Conservation (phyloP, 2,797 vertebrate genomes). For the Dipus sagitta region DNA sequence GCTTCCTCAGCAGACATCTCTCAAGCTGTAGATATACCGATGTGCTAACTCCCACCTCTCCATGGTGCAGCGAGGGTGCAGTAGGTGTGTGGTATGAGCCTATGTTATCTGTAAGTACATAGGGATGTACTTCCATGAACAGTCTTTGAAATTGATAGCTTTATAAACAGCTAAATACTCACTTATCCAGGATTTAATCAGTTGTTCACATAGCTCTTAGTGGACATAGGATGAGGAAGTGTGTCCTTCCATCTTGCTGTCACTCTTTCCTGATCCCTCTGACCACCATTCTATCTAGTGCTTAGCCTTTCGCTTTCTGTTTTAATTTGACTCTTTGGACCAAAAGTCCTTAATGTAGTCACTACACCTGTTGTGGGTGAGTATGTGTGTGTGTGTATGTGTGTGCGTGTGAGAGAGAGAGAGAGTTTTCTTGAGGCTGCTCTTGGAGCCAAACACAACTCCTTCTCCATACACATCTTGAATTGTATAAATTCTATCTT, state of each 20-base stretch:
- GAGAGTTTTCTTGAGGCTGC: background rate
- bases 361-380: too few relatives aligned
- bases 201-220: background rate
- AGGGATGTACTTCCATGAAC: rapidly evolving
- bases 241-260: rapidly evolving
- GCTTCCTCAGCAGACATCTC: too few relatives aligned
- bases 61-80: background rate
- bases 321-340: background rate
- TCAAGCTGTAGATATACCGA: background rate
- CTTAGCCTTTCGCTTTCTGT: background rate
- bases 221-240: rapidly evolving
- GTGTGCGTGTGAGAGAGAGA: too few relatives aligned
- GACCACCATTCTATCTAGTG: background rate
- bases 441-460: rapidly evolving
- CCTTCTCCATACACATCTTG: too few relatives aligned
- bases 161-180: background rate
- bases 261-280: rapidly evolving
- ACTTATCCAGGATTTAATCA: background rate
- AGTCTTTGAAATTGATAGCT: background rate
- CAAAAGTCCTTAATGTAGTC: background rate
- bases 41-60: background rate
- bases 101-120: rapidly evolving
- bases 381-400: too few relatives aligned
- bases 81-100: rapidly evolving
- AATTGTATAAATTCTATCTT: background rate